Conservation (phyloP, 2,888 invertebrate species). For the Rhamnusium bicolor region DNA sequence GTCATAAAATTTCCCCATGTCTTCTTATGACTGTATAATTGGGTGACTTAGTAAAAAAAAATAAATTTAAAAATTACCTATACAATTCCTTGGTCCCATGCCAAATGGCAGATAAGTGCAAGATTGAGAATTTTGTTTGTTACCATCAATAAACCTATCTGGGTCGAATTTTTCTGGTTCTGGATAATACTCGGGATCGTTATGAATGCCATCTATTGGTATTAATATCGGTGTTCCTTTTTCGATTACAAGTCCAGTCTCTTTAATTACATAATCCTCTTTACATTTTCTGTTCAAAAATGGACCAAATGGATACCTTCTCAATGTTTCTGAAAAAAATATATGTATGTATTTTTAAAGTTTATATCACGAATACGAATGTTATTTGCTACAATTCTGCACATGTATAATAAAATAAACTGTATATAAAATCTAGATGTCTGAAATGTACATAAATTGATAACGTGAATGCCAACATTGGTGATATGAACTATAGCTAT, state of each 20-base stretch:
- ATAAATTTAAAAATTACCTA: constrained; percentile 57
- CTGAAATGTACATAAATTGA: no score
- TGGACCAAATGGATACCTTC: constrained; percentile 68
- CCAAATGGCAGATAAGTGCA: constrained; percentile 65
- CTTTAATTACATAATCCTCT: constrained; percentile 65
- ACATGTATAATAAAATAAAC: no score
- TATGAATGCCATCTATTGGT: constrained; percentile 64
- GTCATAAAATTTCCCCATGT: no score
- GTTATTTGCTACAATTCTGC: no score
- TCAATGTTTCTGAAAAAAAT: constrained; percentile 70
- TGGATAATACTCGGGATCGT: constrained; percentile 67
- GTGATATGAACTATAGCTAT: no score
- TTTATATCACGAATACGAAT: no score
- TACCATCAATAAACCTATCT: constrained; percentile 68
- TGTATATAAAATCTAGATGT: no score
- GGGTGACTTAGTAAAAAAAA: no score
- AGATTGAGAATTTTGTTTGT: constrained; percentile 52
- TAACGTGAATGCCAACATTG: no score
- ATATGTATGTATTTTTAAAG: no score
- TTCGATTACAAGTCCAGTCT: constrained; percentile 66
- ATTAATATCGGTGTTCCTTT: constrained; percentile 68
- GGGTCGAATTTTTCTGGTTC: constrained; percentile 71
- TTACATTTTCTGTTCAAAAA: constrained; percentile 61
- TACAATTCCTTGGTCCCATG: constrained; percentile 66
- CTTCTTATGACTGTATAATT: no score